These are phyloP conservation scores for Nyctalus aviator DNA, from an alignment of 2,797 vertebrate species.

Conservation along the genomic window DNA sequence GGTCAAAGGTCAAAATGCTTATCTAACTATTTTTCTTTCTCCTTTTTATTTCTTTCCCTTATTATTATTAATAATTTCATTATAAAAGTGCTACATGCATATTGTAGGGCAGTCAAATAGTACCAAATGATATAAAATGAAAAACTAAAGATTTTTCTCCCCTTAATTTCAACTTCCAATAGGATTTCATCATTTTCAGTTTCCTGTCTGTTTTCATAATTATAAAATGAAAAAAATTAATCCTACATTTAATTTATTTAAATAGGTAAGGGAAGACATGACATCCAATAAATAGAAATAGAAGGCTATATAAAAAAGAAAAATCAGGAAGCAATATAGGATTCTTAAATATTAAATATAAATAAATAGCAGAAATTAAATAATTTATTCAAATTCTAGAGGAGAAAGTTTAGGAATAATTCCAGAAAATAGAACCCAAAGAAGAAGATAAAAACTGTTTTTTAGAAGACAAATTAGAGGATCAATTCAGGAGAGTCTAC, in stretches of 20 bases:
- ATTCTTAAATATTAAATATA: slow-evolving; percentile 43
- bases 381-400: neutral
- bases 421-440: neutral
- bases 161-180: slow-evolving; percentile 14
- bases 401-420: neutral
- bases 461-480: neutral
- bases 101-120: slow-evolving; percentile 56
- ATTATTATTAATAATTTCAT: slow-evolving; percentile 50
- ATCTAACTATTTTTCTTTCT: slow-evolving; percentile 55
- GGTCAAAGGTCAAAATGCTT: slow-evolving; percentile 66
- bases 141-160: neutral
- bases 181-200: neutral
- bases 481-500: neutral
- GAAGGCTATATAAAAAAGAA: slow-evolving; percentile 10
- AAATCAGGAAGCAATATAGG: slow-evolving; percentile 16
- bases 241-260: neutral
- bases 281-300: neutral
- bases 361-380: neutral
- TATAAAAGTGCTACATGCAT: slow-evolving; percentile 62
- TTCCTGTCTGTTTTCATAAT: slow-evolving; percentile 2
- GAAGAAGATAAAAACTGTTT: neutral
- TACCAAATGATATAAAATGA: slow-evolving; percentile 59
- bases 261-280: neutral
- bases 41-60: neutral
- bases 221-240: slow-evolving; percentile 7